A percentile compares a stretch with the other conserved stretches of the same genome.
Conservation (phyloP, 2,888 invertebrate genomes). For the Drosophila ezoana region DNA sequence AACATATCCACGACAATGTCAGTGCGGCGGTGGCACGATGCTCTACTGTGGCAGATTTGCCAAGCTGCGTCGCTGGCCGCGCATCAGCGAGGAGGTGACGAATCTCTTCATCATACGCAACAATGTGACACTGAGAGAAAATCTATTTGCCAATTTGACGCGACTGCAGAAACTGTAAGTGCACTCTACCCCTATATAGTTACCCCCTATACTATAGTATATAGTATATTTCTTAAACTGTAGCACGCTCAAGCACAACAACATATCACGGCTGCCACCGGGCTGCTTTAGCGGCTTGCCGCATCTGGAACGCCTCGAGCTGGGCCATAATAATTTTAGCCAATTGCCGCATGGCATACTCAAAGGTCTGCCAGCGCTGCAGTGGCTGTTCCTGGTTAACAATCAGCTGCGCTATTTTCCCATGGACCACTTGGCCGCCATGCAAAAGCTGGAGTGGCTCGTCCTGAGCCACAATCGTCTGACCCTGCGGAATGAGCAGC, state of each 20-base stretch:
- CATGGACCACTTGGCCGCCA: constrained; percentile 84
- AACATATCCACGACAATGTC: constrained; percentile 83
- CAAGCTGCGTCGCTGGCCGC: constrained; percentile 70
- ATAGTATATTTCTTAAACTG: constrained; percentile 1
- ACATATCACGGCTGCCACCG: constrained; percentile 82
- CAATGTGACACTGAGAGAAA: constrained; percentile 77
- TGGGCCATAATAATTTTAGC: constrained; percentile 81
- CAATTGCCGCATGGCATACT: constrained; percentile 84
- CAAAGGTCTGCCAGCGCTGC: constrained; percentile 84
- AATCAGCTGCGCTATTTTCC: constrained; percentile 85
- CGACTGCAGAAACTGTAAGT: constrained; percentile 78
- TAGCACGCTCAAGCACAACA: constrained; percentile 83
- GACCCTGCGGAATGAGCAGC: constrained; percentile 84
- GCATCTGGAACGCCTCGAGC: constrained; percentile 77
- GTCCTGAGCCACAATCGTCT: constrained; percentile 86
- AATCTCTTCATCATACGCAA: constrained; percentile 80
- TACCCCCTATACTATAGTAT: background rate
- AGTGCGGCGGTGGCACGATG: constrained; percentile 71
- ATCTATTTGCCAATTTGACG: constrained; percentile 72
- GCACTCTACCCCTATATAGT: background rate
- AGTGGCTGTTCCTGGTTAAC: constrained; percentile 85
- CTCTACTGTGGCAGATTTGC: constrained; percentile 78
- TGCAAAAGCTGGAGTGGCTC: constrained; percentile 85
- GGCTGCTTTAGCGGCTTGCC: constrained; percentile 77
- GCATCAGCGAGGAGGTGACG: constrained; percentile 79